Evolutionary conservation across 2,113 vertebrate species (phyloP).

Genomic region (Oplegnathus fasciatus): DNA sequence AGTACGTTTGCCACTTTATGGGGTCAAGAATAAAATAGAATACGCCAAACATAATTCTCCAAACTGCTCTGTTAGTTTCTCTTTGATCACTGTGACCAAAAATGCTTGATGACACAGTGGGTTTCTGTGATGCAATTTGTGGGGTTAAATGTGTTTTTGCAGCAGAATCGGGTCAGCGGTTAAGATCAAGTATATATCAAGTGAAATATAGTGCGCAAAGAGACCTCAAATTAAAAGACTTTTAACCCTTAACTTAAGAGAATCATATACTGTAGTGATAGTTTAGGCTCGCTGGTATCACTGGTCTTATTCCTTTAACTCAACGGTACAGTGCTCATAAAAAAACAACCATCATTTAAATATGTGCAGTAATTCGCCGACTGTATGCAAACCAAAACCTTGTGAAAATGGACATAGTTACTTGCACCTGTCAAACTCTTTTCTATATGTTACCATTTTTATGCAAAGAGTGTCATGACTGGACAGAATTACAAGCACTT

Average conservation of each 20-base stretch:
- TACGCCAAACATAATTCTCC: background rate
- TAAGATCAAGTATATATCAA: conserved; percentile 10
- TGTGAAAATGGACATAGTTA: background rate
- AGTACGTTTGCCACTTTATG: background rate
- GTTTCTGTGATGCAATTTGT: conserved; percentile 19
- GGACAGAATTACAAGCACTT: background rate
- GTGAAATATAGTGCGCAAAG: background rate
- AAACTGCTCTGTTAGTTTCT: background rate
- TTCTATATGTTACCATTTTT: background rate
- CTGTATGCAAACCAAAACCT: background rate
- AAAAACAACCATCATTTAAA: background rate
- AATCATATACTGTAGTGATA: background rate
- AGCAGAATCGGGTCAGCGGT: conserved; percentile 24
- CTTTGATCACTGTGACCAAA: conserved; percentile 8
- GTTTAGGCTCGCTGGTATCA: background rate
- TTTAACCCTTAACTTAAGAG: background rate
- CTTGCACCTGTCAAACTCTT: background rate
- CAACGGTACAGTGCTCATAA: background rate
- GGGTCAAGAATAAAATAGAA: background rate
- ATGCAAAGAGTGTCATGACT: background rate
- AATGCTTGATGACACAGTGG: conserved; percentile 11
- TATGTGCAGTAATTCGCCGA: background rate
- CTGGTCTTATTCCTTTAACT: background rate
- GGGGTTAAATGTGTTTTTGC: conserved; percentile 31
- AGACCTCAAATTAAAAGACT: background rate